Evolutionary conservation across 2,888 invertebrate species (phyloP), one percentile per base, ranked within the genome.

Genomic region (Acronicta leporina): DNA sequence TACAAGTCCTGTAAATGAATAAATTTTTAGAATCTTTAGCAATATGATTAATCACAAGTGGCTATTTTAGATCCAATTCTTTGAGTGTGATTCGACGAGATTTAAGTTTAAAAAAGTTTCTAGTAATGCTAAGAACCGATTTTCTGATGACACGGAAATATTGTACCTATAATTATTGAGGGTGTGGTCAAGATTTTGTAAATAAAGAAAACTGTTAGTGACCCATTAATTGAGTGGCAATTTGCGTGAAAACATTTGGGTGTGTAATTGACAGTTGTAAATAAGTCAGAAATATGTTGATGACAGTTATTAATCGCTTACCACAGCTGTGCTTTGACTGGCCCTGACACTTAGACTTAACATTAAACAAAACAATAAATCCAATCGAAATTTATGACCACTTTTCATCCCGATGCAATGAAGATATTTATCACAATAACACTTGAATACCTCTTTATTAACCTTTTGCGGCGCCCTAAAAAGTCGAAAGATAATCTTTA

Each of bases 351-450:
- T 73, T 69, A 63, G 64, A 69, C 51, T 74, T 69, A 48, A 69
- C 56, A 53, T 68, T 73, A 53, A 69, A 51, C 50, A 73, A 68
- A 73, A 70, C 55, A 63, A 74, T 63, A 69, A 69, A 69, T 69
- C 33, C 35, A 46, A 25, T 57, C 7, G 15, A 20, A 52, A 74
- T 72, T 70, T 61, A 63, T 60, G 53, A 65, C 27, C 46, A 40
- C 56, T 65, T 58, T 71, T 63, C 63, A 68, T 63, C 74, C 20
- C 47, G 27, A 53, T 53, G 40, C 49, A 72, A 73, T 79, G 49
- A 79, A 77, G 77, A 71, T 73, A 79, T 76, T 76, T 45, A 70
- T 76, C 65, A 64, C 49, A 53, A 59, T 63, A 65, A 58, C 54
- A 53, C 63, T 59, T 67, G 41, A 59, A 42, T 69, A 69, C 54